A percentile compares a stretch with the other conserved stretches of the same genome.
phyloP scores from a whole-genome alignment of 2,113 vertebrate genomes.

The Varanus komodoensis region DNA sequence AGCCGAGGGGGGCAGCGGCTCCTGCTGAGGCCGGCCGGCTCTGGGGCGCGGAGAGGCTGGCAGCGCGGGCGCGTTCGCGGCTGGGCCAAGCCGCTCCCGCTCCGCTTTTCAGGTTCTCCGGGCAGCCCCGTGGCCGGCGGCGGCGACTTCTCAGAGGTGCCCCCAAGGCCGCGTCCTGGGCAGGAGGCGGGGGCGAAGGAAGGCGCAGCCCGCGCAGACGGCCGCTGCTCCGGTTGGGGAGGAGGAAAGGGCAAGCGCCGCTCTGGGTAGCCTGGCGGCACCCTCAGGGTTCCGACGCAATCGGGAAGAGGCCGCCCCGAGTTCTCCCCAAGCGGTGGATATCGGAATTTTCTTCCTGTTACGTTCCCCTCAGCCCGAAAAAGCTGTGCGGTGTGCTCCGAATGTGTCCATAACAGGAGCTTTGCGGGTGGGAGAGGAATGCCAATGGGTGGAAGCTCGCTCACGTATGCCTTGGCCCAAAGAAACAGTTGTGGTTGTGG shows the following conservation, averaged over 20 bases:
- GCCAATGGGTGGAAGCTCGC: not conserved
- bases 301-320: not conserved
- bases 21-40: not conserved
- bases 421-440: too few relatives aligned
- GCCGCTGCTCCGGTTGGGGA: not conserved
- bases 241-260: too few relatives aligned
- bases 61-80: not conserved
- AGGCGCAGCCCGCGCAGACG: not conserved
- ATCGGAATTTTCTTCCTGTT: not conserved
- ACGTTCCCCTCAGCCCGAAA: accelerated
- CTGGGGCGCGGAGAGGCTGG: not conserved
- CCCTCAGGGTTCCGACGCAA: too few relatives aligned
- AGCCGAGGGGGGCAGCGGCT: not conserved
- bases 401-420: accelerated
- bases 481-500: not conserved
- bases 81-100: not conserved
- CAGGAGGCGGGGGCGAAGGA: not conserved
- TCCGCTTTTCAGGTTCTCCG: not conserved
- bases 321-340: not conserved
- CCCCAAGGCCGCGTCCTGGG: not conserved
- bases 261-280: not conserved
- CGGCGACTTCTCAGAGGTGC: not conserved
- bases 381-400: not conserved
- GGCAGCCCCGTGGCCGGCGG: not conserved
- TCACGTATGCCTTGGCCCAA: not conserved